These are phyloP conservation scores for Aegotheles bennettii DNA, from an alignment of 2,113 vertebrate genomes.

Conservation along the genomic window DNA sequence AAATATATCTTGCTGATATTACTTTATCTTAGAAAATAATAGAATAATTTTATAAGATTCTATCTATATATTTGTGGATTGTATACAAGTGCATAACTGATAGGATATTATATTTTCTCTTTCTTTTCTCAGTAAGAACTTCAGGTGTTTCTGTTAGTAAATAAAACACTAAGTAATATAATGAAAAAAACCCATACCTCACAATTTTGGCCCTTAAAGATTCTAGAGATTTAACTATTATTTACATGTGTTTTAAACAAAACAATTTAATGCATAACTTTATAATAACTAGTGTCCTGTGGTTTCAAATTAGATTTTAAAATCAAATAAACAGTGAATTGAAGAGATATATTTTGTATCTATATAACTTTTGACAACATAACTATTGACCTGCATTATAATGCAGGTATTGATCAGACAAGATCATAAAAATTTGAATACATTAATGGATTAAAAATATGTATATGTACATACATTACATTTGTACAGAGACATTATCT, in stretches of 20 bases:
- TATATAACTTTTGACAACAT: not conserved
- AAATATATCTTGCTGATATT: not conserved
- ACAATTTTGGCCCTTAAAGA: not conserved
- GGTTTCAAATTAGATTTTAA: conserved; percentile 21
- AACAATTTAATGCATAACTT: not conserved
- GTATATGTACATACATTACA: not conserved
- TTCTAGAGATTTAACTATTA: not conserved
- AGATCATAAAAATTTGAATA: not conserved
- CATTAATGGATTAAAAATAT: not conserved
- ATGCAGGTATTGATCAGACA: not conserved
- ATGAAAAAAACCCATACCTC: not conserved
- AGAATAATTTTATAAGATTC: not conserved
- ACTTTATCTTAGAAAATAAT: not conserved
- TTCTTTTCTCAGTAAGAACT: not conserved
- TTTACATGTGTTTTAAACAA: not conserved
- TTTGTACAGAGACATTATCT: not conserved
- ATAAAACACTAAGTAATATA: not conserved
- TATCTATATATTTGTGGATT: not conserved
- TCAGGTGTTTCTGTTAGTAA: not conserved
- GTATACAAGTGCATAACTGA: not conserved
- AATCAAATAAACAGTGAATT: not conserved
- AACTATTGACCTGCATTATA: not conserved
- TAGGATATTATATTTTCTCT: not conserved
- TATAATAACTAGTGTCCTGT: not conserved
- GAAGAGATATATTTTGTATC: not conserved